These are phyloP conservation scores for Phrynocephalus vlangalii DNA, from an alignment of 2,797 vertebrate genomes.

Conservation along the genomic window DNA sequence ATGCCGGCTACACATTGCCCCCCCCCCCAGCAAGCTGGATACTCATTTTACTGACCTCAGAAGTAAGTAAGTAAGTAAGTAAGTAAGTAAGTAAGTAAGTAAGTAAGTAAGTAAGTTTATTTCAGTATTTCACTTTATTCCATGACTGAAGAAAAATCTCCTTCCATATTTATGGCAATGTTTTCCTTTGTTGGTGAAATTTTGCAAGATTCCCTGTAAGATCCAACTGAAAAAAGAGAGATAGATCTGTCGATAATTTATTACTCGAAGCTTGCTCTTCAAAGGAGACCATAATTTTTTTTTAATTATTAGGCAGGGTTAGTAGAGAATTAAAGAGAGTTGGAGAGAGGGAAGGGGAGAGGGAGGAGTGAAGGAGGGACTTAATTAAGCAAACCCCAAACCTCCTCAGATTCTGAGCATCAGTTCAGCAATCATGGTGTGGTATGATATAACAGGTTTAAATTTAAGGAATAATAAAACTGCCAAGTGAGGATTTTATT, in stretches of 20 bases:
- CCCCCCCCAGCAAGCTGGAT: no score
- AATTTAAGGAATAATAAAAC: constrained; percentile 52
- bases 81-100: no score
- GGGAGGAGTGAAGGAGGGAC: no score
- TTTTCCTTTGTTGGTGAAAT: neutral
- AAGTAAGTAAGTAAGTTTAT: neutral
- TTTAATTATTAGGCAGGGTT: neutral
- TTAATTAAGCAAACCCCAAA: constrained; percentile 13
- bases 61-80: no score
- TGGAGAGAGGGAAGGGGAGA: no score
- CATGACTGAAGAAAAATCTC: neutral
- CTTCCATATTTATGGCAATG: neutral
- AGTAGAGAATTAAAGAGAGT: neutral
- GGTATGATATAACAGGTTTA: constrained; percentile 15
- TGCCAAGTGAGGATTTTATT: constrained; percentile 20
- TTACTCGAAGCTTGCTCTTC: neutral
- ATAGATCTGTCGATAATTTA: neutral
- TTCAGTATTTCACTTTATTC: no score
- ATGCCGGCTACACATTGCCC: no score
- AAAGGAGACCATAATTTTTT: neutral
- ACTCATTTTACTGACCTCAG: no score
- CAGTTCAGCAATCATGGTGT: neutral
- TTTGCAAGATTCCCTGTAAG: neutral
- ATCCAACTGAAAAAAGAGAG: no score
- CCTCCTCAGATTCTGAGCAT: constrained; percentile 37